These are phyloP conservation scores for Bujurquina vittata DNA, from an alignment of 2,113 vertebrate genomes.

Conservation along the genomic window DNA sequence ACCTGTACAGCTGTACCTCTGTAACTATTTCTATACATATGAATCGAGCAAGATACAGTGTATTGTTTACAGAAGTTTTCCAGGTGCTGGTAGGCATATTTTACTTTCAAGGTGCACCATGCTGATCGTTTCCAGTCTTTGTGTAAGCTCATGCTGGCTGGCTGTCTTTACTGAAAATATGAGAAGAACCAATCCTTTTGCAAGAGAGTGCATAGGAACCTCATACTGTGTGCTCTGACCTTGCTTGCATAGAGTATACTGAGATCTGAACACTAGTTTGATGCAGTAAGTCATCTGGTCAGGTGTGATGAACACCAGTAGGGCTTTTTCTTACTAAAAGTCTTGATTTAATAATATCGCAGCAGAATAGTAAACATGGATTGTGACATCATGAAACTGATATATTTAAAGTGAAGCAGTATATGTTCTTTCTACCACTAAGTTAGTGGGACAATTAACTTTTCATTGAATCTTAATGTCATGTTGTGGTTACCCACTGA, in stretches of 20 bases:
- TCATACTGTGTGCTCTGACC: background rate
- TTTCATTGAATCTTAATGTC: background rate
- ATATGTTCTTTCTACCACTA: background rate
- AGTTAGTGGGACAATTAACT: background rate
- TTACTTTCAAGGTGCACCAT: background rate
- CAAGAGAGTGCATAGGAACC: background rate
- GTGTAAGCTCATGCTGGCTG: background rate
- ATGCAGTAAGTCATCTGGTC: background rate
- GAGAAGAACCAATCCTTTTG: background rate
- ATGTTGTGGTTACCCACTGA: background rate
- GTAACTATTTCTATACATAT: background rate
- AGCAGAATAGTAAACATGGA: too few relatives aligned
- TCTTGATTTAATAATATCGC: too few relatives aligned
- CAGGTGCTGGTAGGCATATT: background rate
- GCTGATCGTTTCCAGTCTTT: background rate
- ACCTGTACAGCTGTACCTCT: background rate
- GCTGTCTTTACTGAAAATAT: background rate
- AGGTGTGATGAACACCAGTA: background rate
- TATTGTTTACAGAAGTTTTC: background rate
- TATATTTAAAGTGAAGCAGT: background rate
- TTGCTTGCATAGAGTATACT: background rate
- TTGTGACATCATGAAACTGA: background rate
- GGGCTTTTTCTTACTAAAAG: too few relatives aligned
- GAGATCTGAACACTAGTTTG: background rate
- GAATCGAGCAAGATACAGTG: background rate